A percentile compares a stretch with the other conserved stretches of the same genome.
Conservation (phyloP, 2,113 vertebrate genomes). For the Mola mola region DNA sequence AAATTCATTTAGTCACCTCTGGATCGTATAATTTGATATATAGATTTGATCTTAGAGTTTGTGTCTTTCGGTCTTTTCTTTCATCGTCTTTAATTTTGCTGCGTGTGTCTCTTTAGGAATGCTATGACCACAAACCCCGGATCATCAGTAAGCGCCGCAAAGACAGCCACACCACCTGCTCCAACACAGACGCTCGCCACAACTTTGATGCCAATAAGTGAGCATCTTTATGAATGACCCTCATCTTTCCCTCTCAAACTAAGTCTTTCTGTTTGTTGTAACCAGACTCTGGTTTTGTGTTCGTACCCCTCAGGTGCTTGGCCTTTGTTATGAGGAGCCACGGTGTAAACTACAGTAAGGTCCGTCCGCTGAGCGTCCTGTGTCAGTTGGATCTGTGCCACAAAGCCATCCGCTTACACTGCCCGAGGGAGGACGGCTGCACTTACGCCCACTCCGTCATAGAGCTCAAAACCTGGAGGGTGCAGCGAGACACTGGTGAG, state of each 20-base stretch:
- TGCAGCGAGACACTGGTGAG: constrained; percentile 89
- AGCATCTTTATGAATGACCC: constrained; percentile 53
- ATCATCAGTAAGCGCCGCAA: constrained; percentile 92
- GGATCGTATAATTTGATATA: too few relatives aligned
- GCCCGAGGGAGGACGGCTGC: constrained; percentile 87
- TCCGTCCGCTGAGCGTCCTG: constrained; percentile 87
- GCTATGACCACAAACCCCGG: constrained; percentile 92
- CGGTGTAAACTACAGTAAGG: constrained; percentile 89
- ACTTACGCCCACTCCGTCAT: constrained; percentile 91
- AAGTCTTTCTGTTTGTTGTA: neutral
- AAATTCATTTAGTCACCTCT: too few relatives aligned
- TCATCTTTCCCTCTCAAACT: neutral
- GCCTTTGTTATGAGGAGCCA: constrained; percentile 88
- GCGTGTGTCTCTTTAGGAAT: constrained; percentile 82
- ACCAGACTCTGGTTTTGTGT: neutral
- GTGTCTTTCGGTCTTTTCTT: too few relatives aligned
- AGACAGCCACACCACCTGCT: constrained; percentile 87
- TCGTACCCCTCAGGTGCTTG: constrained; percentile 84
- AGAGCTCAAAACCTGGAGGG: constrained; percentile 92
- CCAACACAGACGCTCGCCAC: constrained; percentile 86
- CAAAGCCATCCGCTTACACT: constrained; percentile 86
- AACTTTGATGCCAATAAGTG: constrained; percentile 93
- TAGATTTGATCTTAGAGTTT: too few relatives aligned
- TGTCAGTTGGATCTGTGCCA: constrained; percentile 90
- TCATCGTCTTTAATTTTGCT: too few relatives aligned